Base-by-base conservation (phyloP, 2,113 vertebrate species). In the Ariopsis seemanni region DNA sequence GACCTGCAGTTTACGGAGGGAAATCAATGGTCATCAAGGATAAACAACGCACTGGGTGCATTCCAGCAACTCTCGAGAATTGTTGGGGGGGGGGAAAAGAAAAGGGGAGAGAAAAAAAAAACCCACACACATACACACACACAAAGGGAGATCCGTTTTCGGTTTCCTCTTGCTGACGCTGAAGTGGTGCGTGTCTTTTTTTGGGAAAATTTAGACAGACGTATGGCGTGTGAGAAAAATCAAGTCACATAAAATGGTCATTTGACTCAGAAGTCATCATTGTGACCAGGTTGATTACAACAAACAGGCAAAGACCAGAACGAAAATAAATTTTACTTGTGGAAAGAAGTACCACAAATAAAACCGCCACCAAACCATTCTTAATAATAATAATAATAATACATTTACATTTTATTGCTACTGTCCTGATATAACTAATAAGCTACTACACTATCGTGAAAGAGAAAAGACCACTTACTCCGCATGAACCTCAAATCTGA, bases 401-500 rank as follows among this genome's bases (percentile, higher is more conserved):
- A 67, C 15, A 34, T 18, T 17, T 30, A 48, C 34, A 77, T 17
- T 53, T n/a, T n/a, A 2, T 4, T 65, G 20, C 34, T 57, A 34
- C 20, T 71, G 8, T 11, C 48, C 22, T 34, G 0, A 63, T 15
- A 60, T 34, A 75, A 75, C 18, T 50, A 53, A 69, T 20, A 53
- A 83, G 1, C 7, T 80, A 52, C 82, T 58, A 50, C 22, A 34
- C 5, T 0, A 42, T 42, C 3, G 42, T 42, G 42, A 42, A 42
- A 42, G 42, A 42, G 42, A 42, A 3, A 42, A 3, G 34, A 88
- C 6, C 12, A 94, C 94, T 95, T 91, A 95, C 94, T 87, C 82
- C 92, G 91, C 67, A 93, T 92, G 89, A 92, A 90, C 92, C 93
- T 94, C 88, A 94, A 83, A 65, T 90, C 92, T 83, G 71, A 92